A percentile compares a stretch with the other conserved stretches of the same genome.
phyloP scores from a whole-genome alignment of 2,888 invertebrate species.

The Endomychus coccineus region DNA sequence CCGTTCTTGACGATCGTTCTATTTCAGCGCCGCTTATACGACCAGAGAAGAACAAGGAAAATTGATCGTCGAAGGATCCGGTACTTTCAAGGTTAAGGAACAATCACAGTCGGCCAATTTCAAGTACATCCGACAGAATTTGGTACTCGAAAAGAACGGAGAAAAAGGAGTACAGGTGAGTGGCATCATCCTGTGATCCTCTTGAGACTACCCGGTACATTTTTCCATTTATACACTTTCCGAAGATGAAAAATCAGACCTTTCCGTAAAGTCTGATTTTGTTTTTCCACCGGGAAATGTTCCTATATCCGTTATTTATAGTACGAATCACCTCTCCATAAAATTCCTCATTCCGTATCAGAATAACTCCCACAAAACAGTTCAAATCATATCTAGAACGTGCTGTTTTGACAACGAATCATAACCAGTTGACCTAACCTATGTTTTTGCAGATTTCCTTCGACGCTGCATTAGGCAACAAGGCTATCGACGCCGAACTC shows the following conservation, averaged over 20 bases:
- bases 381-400: too few species aligned
- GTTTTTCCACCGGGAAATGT: too few species aligned
- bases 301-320: too few species aligned
- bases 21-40: slow-evolving; percentile 56
- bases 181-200: background rate
- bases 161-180: slow-evolving; percentile 59
- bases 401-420: too few species aligned
- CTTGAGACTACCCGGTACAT: too few species aligned
- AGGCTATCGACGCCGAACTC: slow-evolving; percentile 62
- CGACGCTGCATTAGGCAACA: slow-evolving; percentile 61
- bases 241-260: too few species aligned
- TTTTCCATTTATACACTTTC: too few species aligned
- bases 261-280: too few species aligned
- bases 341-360: too few species aligned
- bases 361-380: too few species aligned
- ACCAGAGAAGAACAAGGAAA: slow-evolving; percentile 65
- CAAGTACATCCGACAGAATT: slow-evolving; percentile 59
- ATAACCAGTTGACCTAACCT: too few species aligned
- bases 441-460: slow-evolving; percentile 49
- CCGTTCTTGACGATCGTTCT: slow-evolving; percentile 9
- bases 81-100: slow-evolving; percentile 62
- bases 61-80: slow-evolving; percentile 67
- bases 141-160: slow-evolving; percentile 52
- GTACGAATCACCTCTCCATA: too few species aligned
- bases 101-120: slow-evolving; percentile 64